These are phyloP conservation scores for Eubasilissa splendida DNA, from an alignment of 2,888 invertebrate genomes.

Conservation along the genomic window DNA sequence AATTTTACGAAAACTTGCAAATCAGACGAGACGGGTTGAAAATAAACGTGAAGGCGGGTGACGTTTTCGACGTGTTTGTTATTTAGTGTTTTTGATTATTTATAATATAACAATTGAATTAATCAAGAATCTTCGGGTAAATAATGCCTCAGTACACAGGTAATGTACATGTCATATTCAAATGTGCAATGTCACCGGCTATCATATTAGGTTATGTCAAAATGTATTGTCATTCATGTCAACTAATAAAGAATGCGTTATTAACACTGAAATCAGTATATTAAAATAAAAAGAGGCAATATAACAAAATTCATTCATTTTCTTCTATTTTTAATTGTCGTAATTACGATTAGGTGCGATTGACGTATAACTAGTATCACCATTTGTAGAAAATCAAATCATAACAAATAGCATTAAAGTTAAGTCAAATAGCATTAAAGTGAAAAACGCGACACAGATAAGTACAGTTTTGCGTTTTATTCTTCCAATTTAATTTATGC, in stretches of 20 bases:
- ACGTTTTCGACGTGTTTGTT: constrained; percentile 41
- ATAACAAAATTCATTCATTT: too few relatives aligned
- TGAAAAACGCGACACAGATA: too few relatives aligned
- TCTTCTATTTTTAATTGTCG: too few relatives aligned
- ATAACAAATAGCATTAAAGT: not conserved
- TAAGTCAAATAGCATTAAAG: not conserved
- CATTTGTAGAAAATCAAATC: constrained; percentile 4
- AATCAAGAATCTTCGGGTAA: not conserved
- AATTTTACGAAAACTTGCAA: constrained; percentile 34
- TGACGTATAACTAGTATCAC: constrained; percentile 23
- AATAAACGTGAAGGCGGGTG: constrained; percentile 36
- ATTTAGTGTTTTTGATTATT: constrained; percentile 5
- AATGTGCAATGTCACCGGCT: constrained; percentile 53
- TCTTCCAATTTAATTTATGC: too few relatives aligned
- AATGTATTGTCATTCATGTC: constrained; percentile 52
- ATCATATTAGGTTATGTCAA: constrained; percentile 54
- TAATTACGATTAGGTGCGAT: not conserved
- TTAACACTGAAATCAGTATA: too few relatives aligned
- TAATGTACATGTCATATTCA: constrained; percentile 28
- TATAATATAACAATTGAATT: not conserved
- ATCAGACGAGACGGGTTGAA: constrained; percentile 28
- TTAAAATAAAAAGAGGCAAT: too few relatives aligned
- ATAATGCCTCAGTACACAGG: constrained; percentile 53
- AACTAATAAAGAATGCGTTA: constrained; percentile 17
- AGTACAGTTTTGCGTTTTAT: too few relatives aligned